These are phyloP conservation scores for Dicerorhinus sumatrensis DNA, from an alignment of 2,113 vertebrate species.

Conservation along the genomic window DNA sequence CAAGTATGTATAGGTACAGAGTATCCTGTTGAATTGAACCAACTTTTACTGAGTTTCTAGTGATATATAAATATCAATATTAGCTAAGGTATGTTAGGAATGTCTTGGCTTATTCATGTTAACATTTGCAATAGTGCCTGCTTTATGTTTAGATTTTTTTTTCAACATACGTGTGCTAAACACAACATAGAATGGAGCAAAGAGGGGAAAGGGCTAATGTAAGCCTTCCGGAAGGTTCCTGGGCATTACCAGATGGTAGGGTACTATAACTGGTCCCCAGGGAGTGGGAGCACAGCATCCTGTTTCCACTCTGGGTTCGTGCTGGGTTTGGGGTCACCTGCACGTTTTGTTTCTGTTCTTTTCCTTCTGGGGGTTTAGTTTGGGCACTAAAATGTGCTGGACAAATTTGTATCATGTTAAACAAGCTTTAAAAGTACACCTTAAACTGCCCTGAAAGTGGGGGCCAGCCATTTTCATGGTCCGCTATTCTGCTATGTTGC, in stretches of 20 bases:
- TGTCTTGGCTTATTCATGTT: background rate
- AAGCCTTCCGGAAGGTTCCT: background rate
- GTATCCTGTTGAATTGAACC: background rate
- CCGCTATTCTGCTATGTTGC: background rate
- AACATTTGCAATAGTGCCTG: background rate
- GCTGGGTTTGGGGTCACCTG: background rate
- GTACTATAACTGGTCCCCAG: too few species aligned
- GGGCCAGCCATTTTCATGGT: background rate
- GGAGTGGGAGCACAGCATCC: background rate
- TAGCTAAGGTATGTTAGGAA: background rate
- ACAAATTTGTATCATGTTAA: background rate
- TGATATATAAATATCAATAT: background rate
- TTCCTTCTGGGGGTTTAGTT: slow-evolving; percentile 31
- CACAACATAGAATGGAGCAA: background rate
- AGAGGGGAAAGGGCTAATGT: background rate
- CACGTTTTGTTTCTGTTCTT: slow-evolving; percentile 8
- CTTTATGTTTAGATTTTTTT: slow-evolving; percentile 20
- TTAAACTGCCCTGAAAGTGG: background rate
- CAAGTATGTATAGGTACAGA: background rate
- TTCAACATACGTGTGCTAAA: background rate
- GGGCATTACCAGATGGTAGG: background rate
- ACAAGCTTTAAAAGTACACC: background rate
- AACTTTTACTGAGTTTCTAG: background rate
- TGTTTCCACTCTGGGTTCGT: background rate
- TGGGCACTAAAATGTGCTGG: background rate